phyloP scores from a whole-genome alignment of 2,888 invertebrate genomes.

The Flexamia atlantica region DNA sequence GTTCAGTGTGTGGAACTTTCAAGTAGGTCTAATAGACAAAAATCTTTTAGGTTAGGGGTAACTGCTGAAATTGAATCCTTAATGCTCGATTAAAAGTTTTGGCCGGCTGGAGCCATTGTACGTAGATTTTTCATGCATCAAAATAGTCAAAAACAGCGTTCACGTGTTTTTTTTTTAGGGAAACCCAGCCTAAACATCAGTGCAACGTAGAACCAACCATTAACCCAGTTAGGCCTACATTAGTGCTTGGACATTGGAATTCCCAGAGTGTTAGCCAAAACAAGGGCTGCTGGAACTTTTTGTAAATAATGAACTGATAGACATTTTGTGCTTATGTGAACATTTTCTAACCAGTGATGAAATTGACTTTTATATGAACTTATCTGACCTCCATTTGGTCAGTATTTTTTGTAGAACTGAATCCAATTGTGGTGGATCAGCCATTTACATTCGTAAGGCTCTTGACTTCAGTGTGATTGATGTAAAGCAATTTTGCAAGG shows the following conservation, averaged over 20 bases:
- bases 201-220: not conserved
- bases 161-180: constrained; percentile 40
- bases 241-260: constrained; percentile 37
- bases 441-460: not conserved
- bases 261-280: constrained; percentile 9
- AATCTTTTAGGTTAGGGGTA: not conserved
- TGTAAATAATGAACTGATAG: constrained; percentile 5
- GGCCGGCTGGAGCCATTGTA: constrained; percentile 10
- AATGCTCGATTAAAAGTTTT: not conserved
- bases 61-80: not conserved
- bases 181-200: not conserved
- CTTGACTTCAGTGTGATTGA: constrained; percentile 9
- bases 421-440: not conserved
- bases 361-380: not conserved
- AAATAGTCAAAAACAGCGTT: not conserved
- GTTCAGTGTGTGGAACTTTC: not conserved
- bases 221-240: not conserved
- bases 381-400: not conserved
- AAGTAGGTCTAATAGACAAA: not conserved
- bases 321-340: constrained; percentile 33
- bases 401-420: not conserved
- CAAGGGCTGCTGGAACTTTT: not conserved
- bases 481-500: not conserved
- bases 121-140: not conserved
- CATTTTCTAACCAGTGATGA: not conserved